A percentile compares a stretch with the other conserved stretches of the same genome.
These are phyloP conservation scores for Ptychadena robeensis DNA, from an alignment of 2,797 vertebrate species.

Conservation along the genomic window DNA sequence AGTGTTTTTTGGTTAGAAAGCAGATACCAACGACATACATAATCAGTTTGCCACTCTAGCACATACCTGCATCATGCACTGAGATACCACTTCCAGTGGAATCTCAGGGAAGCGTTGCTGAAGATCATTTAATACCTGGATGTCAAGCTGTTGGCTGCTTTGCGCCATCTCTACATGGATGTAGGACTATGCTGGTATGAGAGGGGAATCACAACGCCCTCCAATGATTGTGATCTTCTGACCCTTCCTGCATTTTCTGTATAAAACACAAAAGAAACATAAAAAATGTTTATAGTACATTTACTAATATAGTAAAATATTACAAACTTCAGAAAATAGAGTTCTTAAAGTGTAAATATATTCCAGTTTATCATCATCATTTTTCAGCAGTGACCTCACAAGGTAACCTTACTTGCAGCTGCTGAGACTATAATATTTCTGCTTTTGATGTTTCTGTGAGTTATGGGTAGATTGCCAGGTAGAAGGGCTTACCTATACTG, in stretches of 20 bases:
- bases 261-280: conserved; percentile 4
- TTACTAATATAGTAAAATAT: neutral
- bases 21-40: neutral
- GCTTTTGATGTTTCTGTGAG: no score
- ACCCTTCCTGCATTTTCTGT: conserved; percentile 83
- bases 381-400: no score
- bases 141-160: conserved; percentile 88
- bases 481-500: no score
- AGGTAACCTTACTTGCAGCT: no score
- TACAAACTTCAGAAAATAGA: neutral
- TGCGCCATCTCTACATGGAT: conserved; percentile 89
- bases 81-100: conserved; percentile 95
- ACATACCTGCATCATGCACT: conserved; percentile 94
- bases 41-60: conserved; percentile 22
- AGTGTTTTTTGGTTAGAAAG: neutral
- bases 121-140: conserved; percentile 95
- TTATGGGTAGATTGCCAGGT: no score
- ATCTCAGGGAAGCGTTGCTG: conserved; percentile 97
- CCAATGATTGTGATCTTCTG: conserved; percentile 83
- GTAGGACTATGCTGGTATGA: conserved; percentile 69
- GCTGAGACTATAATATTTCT: no score
- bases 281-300: neutral
- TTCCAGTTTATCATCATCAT: no score
- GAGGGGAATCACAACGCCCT: conserved; percentile 83
- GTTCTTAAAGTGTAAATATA: no score